Percentiles rank a stretch among this genome's conserved stretches.
Evolutionary conservation across 1,140 invertebrate species (phyloP).

Genomic region (Drosophila trapezifrons): DNA sequence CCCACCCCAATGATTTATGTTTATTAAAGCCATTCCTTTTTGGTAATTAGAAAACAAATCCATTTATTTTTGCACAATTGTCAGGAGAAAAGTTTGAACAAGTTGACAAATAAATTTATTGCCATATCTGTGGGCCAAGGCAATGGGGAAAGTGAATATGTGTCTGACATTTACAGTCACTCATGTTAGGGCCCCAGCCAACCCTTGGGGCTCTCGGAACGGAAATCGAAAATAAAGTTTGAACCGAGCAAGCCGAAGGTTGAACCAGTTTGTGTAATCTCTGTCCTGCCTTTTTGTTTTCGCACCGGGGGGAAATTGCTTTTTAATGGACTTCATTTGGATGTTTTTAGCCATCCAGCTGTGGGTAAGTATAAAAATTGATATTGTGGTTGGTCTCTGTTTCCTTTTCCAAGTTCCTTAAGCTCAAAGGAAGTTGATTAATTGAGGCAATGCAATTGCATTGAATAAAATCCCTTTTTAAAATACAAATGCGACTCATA

Average conservation of each 20-base stretch:
- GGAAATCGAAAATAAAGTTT: slow-evolving; percentile 64
- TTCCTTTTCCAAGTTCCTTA: not conserved
- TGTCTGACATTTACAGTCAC: slow-evolving; percentile 40
- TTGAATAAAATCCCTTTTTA: no score
- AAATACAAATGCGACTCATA: not conserved
- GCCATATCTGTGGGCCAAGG: slow-evolving; percentile 29
- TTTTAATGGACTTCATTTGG: slow-evolving; percentile 58
- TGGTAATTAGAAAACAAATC: slow-evolving; percentile 50
- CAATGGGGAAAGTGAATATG: slow-evolving; percentile 47
- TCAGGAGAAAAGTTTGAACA: slow-evolving; percentile 34
- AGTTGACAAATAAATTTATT: slow-evolving; percentile 50
- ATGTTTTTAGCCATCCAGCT: slow-evolving; percentile 16
- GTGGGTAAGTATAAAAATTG: slow-evolving; percentile 26
- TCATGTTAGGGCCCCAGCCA: slow-evolving; percentile 20
- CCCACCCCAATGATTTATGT: slow-evolving; percentile 14
- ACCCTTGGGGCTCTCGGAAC: slow-evolving; percentile 36
- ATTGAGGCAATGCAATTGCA: slow-evolving; percentile 5
- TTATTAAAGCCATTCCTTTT: slow-evolving; percentile 31
- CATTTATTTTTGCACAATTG: slow-evolving; percentile 36
- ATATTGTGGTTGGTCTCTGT: not conserved
- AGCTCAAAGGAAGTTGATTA: not conserved
- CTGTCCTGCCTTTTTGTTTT: slow-evolving; percentile 20
- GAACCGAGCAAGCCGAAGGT: slow-evolving; percentile 45
- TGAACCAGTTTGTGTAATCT: slow-evolving; percentile 42
- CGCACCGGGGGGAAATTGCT: slow-evolving; percentile 51